A percentile compares a stretch with the other conserved stretches of the same genome.
These are phyloP conservation scores for Thymelicus acteon DNA, from an alignment of 2,888 invertebrate genomes.

Conservation along the genomic window DNA sequence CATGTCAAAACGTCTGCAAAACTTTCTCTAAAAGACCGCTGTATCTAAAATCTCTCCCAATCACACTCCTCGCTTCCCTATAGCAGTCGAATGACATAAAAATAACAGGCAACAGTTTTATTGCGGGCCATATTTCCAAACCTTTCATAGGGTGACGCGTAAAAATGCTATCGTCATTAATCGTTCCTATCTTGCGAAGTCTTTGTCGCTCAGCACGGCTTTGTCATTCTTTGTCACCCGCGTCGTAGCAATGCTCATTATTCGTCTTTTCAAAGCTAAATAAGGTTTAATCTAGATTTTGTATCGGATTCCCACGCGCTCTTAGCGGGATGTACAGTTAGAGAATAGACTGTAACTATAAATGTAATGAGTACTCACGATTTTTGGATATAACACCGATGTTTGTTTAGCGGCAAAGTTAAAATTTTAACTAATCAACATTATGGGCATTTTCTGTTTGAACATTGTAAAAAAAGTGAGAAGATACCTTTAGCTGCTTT, in stretches of 20 bases:
- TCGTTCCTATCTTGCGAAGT: slow-evolving; percentile 13
- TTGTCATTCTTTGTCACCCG: slow-evolving; percentile 45
- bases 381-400: not conserved
- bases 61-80: slow-evolving; percentile 18
- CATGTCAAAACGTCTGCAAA: not conserved
- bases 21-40: slow-evolving; percentile 9
- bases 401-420: too few relatives aligned
- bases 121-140: slow-evolving; percentile 34
- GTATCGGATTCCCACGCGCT: slow-evolving; percentile 53
- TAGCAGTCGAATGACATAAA: slow-evolving; percentile 28
- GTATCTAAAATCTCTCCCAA: slow-evolving; percentile 30
- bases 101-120: slow-evolving; percentile 31
- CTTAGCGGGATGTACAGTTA: slow-evolving; percentile 42
- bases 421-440: too few relatives aligned
- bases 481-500: too few relatives aligned
- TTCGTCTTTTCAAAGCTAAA: slow-evolving; percentile 45
- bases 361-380: not conserved
- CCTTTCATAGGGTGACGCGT: slow-evolving; percentile 35
- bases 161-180: slow-evolving; percentile 35
- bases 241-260: slow-evolving; percentile 46
- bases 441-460: too few relatives aligned
- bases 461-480: too few relatives aligned
- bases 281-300: slow-evolving; percentile 49
- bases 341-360: slow-evolving; percentile 29
- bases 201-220: slow-evolving; percentile 27